phyloP scores from a whole-genome alignment of 2,797 vertebrate genomes.

The Hipposideros larvatus region DNA sequence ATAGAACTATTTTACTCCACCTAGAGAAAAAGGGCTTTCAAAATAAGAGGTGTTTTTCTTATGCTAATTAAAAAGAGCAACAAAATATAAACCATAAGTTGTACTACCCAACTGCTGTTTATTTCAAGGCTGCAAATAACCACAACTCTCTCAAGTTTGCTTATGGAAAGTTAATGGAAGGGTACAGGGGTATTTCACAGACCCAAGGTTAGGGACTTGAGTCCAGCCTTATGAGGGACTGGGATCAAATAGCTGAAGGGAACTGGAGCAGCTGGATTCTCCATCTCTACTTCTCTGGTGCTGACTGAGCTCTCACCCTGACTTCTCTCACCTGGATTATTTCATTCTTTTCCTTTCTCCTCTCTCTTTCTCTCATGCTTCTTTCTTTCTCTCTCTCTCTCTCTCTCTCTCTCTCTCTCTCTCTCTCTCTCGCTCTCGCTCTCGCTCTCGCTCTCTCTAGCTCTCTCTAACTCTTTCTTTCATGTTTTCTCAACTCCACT shows the following conservation, averaged over 20 bases:
- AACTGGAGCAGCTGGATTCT: background rate
- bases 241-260: background rate
- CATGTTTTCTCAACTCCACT: background rate
- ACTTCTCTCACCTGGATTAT: background rate
- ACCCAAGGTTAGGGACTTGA: background rate
- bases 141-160: background rate
- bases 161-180: background rate
- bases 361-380: too few relatives aligned
- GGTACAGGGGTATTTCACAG: background rate
- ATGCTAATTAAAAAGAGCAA: slow-evolving; percentile 51
- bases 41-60: slow-evolving; percentile 19
- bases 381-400: too few relatives aligned
- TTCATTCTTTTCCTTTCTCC: background rate
- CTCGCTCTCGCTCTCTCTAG: background rate
- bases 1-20: background rate
- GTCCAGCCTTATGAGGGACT: background rate
- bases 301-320: background rate
- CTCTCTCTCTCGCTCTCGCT: background rate
- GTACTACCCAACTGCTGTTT: background rate
- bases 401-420: too few relatives aligned
- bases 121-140: background rate
- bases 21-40: slow-evolving; percentile 44
- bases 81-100: slow-evolving; percentile 14
- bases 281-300: background rate
- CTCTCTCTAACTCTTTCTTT: background rate